These are phyloP conservation scores for Danionella cerebrum DNA, from an alignment of 2,113 vertebrate species.

Conservation along the genomic window DNA sequence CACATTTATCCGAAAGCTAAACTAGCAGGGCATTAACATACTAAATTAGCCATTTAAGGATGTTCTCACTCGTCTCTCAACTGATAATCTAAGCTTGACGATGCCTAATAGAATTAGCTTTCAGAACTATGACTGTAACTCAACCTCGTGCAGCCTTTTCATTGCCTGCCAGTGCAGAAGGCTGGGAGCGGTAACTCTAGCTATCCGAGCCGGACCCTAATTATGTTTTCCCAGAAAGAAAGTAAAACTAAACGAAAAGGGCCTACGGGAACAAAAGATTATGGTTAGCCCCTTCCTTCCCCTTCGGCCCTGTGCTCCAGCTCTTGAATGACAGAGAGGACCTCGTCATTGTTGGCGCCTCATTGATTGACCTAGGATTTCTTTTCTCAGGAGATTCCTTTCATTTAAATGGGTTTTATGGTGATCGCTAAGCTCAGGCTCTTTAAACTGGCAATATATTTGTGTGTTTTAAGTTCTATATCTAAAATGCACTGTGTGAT, in stretches of 20 bases:
- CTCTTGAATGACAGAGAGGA: background rate
- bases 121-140: conserved; percentile 24
- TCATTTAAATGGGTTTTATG: background rate
- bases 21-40: too few relatives aligned
- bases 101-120: conserved; percentile 28
- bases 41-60: too few relatives aligned
- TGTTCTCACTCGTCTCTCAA: background rate
- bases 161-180: conserved; percentile 10
- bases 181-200: conserved; percentile 23
- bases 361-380: background rate
- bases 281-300: background rate
- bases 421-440: background rate
- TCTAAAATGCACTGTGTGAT: too few relatives aligned
- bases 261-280: conserved; percentile 18
- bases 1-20: too few relatives aligned
- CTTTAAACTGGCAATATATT: too few relatives aligned
- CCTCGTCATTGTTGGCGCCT: background rate
- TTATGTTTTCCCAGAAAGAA: conserved; percentile 41
- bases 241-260: conserved; percentile 32
- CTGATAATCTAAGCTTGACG: conserved; percentile 12
- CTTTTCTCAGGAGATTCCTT: background rate
- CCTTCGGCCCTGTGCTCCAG: background rate
- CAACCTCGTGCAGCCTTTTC: background rate
- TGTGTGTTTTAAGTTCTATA: too few relatives aligned
- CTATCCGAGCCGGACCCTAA: conserved; percentile 24